phyloP scores from a whole-genome alignment of 1,140 invertebrate genomes.

The Drosophila lowei region DNA sequence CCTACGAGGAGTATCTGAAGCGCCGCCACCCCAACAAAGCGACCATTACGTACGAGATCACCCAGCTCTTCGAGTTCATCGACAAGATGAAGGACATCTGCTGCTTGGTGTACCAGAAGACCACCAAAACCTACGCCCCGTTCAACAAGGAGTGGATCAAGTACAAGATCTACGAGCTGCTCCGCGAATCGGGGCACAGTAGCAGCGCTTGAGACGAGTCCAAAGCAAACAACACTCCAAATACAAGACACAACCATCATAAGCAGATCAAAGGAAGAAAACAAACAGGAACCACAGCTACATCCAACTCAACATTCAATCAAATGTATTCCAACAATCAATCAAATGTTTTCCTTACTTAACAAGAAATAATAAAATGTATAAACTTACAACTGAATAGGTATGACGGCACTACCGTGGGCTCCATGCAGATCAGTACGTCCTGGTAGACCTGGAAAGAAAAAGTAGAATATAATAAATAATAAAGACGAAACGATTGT shows the following conservation, averaged over 20 bases:
- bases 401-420: no score
- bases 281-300: conserved; percentile 1
- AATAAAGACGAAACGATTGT: no score
- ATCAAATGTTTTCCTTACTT: conserved; percentile 9
- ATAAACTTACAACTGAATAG: conserved; percentile 44
- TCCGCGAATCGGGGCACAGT: conserved; percentile 93
- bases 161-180: conserved; percentile 98
- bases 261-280: not conserved
- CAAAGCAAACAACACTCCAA: no score
- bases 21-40: conserved; percentile 96
- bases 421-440: no score
- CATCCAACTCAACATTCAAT: conserved; percentile 2
- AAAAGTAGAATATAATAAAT: no score
- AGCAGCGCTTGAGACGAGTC: conserved; percentile 69
- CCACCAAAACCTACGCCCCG: conserved; percentile 97
- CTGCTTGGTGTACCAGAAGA: conserved; percentile 97
- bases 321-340: conserved; percentile 2
- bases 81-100: conserved; percentile 97
- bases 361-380: conserved; percentile 55
- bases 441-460: no score
- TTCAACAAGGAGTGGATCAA: conserved; percentile 99
- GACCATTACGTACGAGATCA: conserved; percentile 98
- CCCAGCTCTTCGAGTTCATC: conserved; percentile 98
- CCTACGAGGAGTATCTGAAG: conserved; percentile 97
- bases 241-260: no score